Evolutionary conservation across 2,797 vertebrate genomes (phyloP).

Genomic region (Nothura maculosa): DNA sequence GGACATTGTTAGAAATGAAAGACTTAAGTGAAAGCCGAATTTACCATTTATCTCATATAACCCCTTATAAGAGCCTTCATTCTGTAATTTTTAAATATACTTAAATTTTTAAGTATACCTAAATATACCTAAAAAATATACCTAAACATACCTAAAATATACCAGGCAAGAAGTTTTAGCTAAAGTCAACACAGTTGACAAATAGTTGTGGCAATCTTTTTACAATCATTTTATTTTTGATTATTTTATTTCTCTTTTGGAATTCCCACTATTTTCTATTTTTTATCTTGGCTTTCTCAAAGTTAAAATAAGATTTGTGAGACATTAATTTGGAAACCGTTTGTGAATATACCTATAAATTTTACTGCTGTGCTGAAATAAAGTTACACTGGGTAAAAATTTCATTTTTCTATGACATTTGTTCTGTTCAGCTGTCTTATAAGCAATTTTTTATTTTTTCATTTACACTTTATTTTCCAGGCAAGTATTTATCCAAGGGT

Average conservation of each 20-base stretch:
- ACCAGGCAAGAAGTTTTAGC: neutral
- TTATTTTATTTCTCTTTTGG: neutral
- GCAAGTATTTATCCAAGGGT: constrained; percentile 20
- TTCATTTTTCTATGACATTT: neutral
- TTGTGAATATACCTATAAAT: neutral
- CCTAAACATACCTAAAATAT: no score
- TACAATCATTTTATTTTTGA: neutral
- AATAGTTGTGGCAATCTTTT: neutral
- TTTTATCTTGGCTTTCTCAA: neutral
- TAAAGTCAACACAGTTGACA: neutral
- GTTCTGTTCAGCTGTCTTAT: neutral
- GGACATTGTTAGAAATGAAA: neutral
- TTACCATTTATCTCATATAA: neutral
- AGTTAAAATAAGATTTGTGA: neutral
- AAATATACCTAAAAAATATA: no score
- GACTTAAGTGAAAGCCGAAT: neutral
- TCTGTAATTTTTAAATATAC: neutral
- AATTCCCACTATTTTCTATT: neutral
- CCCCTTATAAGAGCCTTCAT: neutral
- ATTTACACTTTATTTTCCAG: neutral
- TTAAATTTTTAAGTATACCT: no score
- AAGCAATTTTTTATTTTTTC: neutral
- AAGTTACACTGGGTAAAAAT: neutral
- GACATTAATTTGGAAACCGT: neutral
- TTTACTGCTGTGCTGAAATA: neutral